These are phyloP conservation scores for Cygnus olor DNA, from an alignment of 2,797 vertebrate species.

Conservation along the genomic window DNA sequence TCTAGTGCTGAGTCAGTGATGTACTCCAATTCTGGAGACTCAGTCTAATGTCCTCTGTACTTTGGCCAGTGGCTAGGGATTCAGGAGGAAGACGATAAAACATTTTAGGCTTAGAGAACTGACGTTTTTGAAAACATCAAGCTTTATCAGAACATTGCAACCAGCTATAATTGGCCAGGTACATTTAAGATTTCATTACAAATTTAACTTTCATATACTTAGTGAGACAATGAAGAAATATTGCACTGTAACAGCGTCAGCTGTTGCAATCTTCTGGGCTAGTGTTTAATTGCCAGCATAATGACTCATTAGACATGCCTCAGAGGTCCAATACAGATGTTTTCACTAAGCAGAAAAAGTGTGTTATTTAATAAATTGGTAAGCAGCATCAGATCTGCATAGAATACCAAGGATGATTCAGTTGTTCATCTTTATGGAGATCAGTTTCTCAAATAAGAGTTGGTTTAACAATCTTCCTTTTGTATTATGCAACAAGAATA, in stretches of 20 bases:
- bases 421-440: slow-evolving; percentile 10
- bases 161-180: slow-evolving; percentile 11
- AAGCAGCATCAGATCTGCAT: slow-evolving; percentile 46
- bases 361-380: slow-evolving; percentile 63
- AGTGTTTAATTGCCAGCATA: slow-evolving; percentile 77
- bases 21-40: background rate
- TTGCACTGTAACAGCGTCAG: slow-evolving; percentile 22
- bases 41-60: background rate
- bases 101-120: background rate
- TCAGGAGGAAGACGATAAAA: background rate
- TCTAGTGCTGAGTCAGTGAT: background rate
- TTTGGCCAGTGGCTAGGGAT: background rate
- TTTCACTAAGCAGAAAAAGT: slow-evolving; percentile 70
- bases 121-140: background rate
- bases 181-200: slow-evolving; percentile 65
- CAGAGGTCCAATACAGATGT: slow-evolving; percentile 58
- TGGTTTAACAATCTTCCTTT: background rate
- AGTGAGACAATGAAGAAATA: slow-evolving; percentile 67
- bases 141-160: background rate
- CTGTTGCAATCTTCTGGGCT: slow-evolving; percentile 60
- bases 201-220: slow-evolving; percentile 76
- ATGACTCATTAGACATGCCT: slow-evolving; percentile 76
- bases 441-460: background rate
- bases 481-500: background rate
- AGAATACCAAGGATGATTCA: slow-evolving; percentile 40